Evolutionary conservation across 1,140 invertebrate species (phyloP), one percentile per base, ranked within the genome.

Genomic region (Drosophila littoralis): DNA sequence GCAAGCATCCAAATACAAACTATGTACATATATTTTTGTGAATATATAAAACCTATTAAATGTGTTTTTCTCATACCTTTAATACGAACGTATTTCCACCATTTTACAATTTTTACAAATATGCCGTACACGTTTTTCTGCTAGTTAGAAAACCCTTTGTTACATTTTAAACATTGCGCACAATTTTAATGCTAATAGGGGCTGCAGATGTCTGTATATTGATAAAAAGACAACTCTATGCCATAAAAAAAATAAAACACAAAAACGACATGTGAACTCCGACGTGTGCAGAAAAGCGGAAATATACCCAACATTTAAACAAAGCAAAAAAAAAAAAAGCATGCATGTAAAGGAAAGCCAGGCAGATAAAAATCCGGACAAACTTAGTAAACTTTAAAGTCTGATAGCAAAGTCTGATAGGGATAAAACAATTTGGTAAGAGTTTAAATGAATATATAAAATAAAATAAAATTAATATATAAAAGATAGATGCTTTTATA

Each of bases 161-260:
- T 28, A 17, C 15, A 17, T 45, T 51, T 45, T 58, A 28, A 64
- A 65, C 63, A 70, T 70, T 70, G 74, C 77, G 79, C 64, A 80
- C 75, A 77, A 69, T 82, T 78, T 75, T 78, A 58, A 78, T 78
- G 75, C 54, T 82, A 82, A 79, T 78, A 17, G 59, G 51, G 72
- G 32, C 58, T 22, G 61, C 61, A 78, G 70, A 82, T 82, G 70
- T 73, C 79, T 0, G 75, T 75, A 60, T 64, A 52, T 59, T n/a
- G 46, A 65, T 75, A 61, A 66, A 63, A 69, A 67, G 42, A 13
- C 13, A 72, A 36, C 22, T 22, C 2, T 3, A 22, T 3, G 22
- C 22, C 22, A 22, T 22, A 22, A 22, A 22, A 22, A 1, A 22
- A 22, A 22, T 22, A 22, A 22, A 22, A 22, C 3, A 22, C 54